These are phyloP conservation scores for Teleogryllus oceanicus DNA, from an alignment of 2,888 invertebrate species.

Conservation along the genomic window DNA sequence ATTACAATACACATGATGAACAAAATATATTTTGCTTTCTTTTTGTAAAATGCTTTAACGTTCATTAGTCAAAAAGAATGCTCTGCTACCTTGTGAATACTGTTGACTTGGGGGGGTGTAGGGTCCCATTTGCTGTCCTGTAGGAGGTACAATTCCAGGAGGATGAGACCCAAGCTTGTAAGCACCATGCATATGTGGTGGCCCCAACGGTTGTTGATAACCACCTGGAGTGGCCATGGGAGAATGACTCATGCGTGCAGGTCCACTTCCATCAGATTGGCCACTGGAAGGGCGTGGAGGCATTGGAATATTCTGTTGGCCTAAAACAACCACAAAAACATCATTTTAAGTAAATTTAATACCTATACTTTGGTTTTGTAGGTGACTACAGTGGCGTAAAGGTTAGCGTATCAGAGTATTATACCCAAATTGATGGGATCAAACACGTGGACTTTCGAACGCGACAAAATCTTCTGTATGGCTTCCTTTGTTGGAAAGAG, in stretches of 20 bases:
- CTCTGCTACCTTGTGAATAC: constrained; percentile 52
- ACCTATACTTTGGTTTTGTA: no score
- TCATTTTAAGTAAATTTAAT: no score
- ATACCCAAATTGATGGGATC: no score
- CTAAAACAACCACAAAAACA: constrained; percentile 47
- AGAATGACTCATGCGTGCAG: constrained; percentile 65
- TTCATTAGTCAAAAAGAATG: no score
- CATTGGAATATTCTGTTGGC: constrained; percentile 92
- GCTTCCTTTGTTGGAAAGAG: no score
- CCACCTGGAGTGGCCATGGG: constrained; percentile 65
- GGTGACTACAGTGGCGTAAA: no score
- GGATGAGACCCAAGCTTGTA: constrained; percentile 54
- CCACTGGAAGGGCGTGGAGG: constrained; percentile 90
- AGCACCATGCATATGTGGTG: constrained; percentile 55
- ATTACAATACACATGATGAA: no score
- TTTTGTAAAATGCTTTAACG: no score
- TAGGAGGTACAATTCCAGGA: constrained; percentile 40
- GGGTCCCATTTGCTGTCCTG: constrained; percentile 57
- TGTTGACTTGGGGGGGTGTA: constrained; percentile 56
- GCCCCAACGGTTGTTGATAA: constrained; percentile 58
- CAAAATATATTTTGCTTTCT: no score
- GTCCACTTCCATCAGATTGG: constrained; percentile 63
- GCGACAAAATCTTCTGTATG: no score
- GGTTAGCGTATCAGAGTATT: no score
- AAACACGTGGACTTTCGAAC: no score